Base-by-base conservation (phyloP, 2,113 vertebrate genomes). In the Gila orcuttii region DNA sequence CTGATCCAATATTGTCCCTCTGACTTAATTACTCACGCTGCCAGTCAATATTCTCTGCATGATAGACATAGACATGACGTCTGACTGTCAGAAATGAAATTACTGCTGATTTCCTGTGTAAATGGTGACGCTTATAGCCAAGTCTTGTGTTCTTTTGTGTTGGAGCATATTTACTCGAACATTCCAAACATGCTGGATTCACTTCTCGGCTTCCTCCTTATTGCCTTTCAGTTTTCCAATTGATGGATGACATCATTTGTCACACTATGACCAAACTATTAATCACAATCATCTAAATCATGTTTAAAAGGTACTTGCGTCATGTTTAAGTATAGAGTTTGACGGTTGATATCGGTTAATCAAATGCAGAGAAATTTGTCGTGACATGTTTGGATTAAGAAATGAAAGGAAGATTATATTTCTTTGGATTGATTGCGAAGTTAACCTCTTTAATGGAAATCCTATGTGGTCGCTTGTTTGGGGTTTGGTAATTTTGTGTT, bases 1-100 rank as follows among this genome's bases (percentile, higher is more conserved):
- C 86, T 47, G 76, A 90, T 91, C 93, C 93, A 93, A 93, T 94
- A 91, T 68, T 86, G 71, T 55, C 62, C 57, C 31, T 36, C 78
- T 75, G 85, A 88, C 64, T 86, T 77, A 86, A 91, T 92, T 91
- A 91, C 92, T 86, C 90, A 83, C 80, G 89, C 86, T 88, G 79
- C 85, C 89, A 93, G 92, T 93, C 94, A 93, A 95, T 94, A 93
- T 88, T 88, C 82, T 87, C 85, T 83, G 88, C 91, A 76, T 80
- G 91, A 92, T 90, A 91, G 93, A 93, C 93, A 91, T 21, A 57
- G 77, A 60, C 31, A 90, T 83, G 90, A 92, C 89, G 91, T 92
- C 89, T 90, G 86, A 87, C 59, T 85, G 62, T 90, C 84, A 85
- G 69, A 92, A 91, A 94, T 94, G 91, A 91, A 93, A 93, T 95